These are phyloP conservation scores for Pararge aegeria DNA, from an alignment of 1,140 invertebrate genomes.

Conservation along the genomic window DNA sequence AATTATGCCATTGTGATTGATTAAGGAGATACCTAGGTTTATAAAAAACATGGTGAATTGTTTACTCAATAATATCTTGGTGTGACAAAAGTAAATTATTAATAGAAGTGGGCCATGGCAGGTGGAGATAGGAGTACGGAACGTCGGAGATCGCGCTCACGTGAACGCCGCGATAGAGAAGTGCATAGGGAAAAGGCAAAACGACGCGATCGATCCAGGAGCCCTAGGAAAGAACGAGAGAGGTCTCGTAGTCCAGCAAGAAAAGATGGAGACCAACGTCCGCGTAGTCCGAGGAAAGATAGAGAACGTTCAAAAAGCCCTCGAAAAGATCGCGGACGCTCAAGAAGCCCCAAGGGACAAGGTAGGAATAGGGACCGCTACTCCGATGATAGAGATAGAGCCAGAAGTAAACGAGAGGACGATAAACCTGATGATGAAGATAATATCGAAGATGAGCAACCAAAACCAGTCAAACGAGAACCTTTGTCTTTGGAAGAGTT, in stretches of 20 bases:
- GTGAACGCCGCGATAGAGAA: constrained; percentile 61
- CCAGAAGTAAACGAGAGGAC: constrained; percentile 75
- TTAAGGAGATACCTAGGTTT: no score
- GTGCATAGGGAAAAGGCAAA: constrained; percentile 62
- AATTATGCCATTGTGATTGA: no score
- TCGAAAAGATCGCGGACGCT: constrained; percentile 50
- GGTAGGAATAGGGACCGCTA: constrained; percentile 63
- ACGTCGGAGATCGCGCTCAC: constrained; percentile 60
- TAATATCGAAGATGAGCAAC: constrained; percentile 52
- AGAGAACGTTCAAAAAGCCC: constrained; percentile 42
- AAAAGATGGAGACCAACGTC: constrained; percentile 42
- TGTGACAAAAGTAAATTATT: not conserved
- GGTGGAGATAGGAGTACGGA: constrained; percentile 64
- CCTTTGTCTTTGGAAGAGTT: constrained; percentile 98
- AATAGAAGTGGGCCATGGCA: constrained; percentile 38
- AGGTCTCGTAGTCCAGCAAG: constrained; percentile 46
- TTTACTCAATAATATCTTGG: no score
- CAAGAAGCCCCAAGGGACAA: constrained; percentile 60
- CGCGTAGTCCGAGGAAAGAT: no score
- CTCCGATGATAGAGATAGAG: constrained; percentile 66
- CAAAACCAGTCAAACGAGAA: constrained; percentile 85
- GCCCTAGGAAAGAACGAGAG: constrained; percentile 55
- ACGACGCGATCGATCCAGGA: constrained; percentile 56
- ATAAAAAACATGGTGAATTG: no score
- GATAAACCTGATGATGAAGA: constrained; percentile 67